Evolutionary conservation across 2,113 vertebrate species (phyloP), one percentile per base, ranked within the genome.

Genomic region (Montifringilla adamsi): DNA sequence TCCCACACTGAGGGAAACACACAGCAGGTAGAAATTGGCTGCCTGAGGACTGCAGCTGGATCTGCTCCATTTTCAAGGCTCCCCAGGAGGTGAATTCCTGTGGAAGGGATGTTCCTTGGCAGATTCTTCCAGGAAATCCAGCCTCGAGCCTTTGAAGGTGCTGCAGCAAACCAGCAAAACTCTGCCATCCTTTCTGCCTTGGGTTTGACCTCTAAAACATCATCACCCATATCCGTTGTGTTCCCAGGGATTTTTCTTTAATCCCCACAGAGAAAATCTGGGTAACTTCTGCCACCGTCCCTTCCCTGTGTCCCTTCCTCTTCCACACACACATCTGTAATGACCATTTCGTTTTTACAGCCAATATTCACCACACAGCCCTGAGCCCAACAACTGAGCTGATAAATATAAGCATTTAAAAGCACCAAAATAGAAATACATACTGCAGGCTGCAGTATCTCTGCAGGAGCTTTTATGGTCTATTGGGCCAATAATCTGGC

Each of bases 401-500:
- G 68, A 96, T 93, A 96, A 96, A 97, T 95, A 88, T 0, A 41
- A 96, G 68, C 94, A 88, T 89, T 96, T 84, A 87, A 80, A 81
- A 78, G 52, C 83, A 62, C 81, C 78, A 60, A 84, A 95, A 91
- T 84, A 96, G 90, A 96, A 88, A 80, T 79, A 16, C 41, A 11
- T 4, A 17, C 68, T 81, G 31, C 44, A 47, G 87, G 59, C 87
- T 79, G 81, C 58, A 58, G 85, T 18, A 79, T 66, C 87, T 90
- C 83, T 74, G 85, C 85, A 85, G 90, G 91, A 78, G 90, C 46
- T 88, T 95, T 97, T 95, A 91, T 55, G 81, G 93, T 92, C 94
- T 91, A 80, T 39, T 95, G 79, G 94, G 75, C 90, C 91, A 95
- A 92, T 95, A 97, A 97, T 95, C 88, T 64, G 56, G 16, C 64